These are phyloP conservation scores for Drosophila paucipuncta DNA, from an alignment of 2,888 invertebrate species.

Conservation along the genomic window DNA sequence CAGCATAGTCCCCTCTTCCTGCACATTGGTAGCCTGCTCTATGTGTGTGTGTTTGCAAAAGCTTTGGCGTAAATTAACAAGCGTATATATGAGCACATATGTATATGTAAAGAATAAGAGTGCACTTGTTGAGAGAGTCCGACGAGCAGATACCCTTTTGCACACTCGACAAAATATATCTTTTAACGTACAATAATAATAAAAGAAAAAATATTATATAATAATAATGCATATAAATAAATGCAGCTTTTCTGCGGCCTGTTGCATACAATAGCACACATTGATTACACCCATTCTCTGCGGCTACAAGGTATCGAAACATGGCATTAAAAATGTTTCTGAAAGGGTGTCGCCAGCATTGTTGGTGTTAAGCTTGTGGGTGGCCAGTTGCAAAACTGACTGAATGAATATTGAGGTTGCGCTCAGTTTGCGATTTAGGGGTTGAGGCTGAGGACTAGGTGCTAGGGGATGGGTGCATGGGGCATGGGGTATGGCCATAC, in stretches of 20 bases:
- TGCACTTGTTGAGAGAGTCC: not conserved
- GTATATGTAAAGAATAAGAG: not conserved
- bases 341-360: conserved; percentile 65
- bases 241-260: not conserved
- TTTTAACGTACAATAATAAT: not conserved
- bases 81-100: conserved; percentile 35
- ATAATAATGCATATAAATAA: not conserved
- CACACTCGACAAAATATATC: not conserved
- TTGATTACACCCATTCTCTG: not conserved
- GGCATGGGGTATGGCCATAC: conserved; percentile 22
- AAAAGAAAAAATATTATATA: too few species aligned
- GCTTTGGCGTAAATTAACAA: conserved; percentile 74
- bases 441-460: not conserved
- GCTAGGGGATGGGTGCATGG: not conserved
- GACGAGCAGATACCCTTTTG: not conserved
- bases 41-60: conserved; percentile 49
- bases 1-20: conserved; percentile 28
- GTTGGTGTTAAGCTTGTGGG: conserved; percentile 56
- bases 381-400: conserved; percentile 42
- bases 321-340: conserved; percentile 47
- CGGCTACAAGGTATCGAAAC: conserved; percentile 15
- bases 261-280: not conserved
- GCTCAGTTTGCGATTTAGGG: not conserved
- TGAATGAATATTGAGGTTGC: conserved; percentile 22
- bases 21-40: conserved; percentile 33